Base-by-base conservation (phyloP, 2,888 invertebrate genomes). In the Habrosyne pyritoides region DNA sequence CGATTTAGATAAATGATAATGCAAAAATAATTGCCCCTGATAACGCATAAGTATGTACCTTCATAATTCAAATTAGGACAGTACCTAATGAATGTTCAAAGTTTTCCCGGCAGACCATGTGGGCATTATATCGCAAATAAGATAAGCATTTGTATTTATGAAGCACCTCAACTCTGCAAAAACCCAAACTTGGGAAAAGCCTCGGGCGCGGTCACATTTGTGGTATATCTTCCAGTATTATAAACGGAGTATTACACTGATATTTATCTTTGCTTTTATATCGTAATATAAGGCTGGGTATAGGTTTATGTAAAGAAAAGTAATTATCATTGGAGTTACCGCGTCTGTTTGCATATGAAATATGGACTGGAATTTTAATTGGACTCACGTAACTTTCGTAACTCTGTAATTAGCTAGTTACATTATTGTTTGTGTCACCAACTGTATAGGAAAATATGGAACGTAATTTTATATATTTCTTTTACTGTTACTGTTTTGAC, bases 111-210 rank as follows among this genome's bases (percentile, higher is more conserved):
- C 81, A 79, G 79, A 75, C 76, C 74, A 72, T 68, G 70, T 54
- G 63, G 64, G 60, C 58, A 57, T 82, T 75, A 74, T 81, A 83
- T 81, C 79, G 75, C 81, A 84, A 84, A 86, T 77, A 83, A 84
- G 87, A 88, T 88, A 87, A 87, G 82, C 80, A 64, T 67, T 75
- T 57, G 72, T 82, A 82, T 84, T 81, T 83, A 83, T 79, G 77
- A 66, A 67, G 66, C 63, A 77, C 69, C 71, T 72, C 75, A 80
- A 73, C 72, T 71, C 73, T 72, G 79, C 81, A 82, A 84, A 87
- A 86, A 85, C 77, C 76, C 74, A 71, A 76, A 70, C 71, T 69
- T 72, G 73, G 73, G 74, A 67, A 69, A 66, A 48, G 81, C 87
- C 81, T 54, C 55, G 57, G 84, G 86, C 85, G 73, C 75, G 86